Evolutionary conservation across 2,113 vertebrate species (phyloP).

Genomic region (Microcebus lehilahytsara): DNA sequence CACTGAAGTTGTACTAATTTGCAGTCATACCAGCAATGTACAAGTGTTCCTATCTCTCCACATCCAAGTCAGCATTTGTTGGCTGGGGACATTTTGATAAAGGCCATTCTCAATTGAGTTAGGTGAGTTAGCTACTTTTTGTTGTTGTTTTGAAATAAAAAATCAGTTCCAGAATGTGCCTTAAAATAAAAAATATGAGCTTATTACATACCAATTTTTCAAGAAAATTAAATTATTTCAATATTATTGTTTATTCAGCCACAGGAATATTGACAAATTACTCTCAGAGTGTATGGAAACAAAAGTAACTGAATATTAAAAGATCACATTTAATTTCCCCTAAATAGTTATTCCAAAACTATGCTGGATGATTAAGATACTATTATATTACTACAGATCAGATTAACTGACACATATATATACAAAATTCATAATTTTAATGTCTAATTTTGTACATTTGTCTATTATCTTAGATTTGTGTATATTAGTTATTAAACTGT

Average conservation of each 20-base stretch:
- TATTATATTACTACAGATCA: neutral
- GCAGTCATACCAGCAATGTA: no score
- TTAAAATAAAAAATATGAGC: neutral
- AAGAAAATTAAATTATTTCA: neutral
- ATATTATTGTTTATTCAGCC: neutral
- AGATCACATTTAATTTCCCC: neutral
- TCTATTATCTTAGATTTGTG: neutral
- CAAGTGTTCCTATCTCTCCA: no score
- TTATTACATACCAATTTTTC: neutral
- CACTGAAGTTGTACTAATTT: no score
- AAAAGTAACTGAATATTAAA: neutral
- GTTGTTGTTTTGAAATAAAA: neutral
- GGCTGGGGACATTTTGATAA: no score
- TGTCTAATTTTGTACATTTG: neutral
- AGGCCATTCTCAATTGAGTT: no score
- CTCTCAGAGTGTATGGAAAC: neutral
- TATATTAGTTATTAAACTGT: neutral
- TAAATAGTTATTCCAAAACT: neutral
- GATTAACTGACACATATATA: neutral
- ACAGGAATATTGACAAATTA: neutral
- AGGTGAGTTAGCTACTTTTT: no score
- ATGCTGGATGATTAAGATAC: neutral
- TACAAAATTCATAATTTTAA: neutral
- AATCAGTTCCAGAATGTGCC: neutral
- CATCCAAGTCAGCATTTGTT: no score